Conservation (phyloP, 2,797 vertebrate species). For the Pseudomugil tenellus region DNA sequence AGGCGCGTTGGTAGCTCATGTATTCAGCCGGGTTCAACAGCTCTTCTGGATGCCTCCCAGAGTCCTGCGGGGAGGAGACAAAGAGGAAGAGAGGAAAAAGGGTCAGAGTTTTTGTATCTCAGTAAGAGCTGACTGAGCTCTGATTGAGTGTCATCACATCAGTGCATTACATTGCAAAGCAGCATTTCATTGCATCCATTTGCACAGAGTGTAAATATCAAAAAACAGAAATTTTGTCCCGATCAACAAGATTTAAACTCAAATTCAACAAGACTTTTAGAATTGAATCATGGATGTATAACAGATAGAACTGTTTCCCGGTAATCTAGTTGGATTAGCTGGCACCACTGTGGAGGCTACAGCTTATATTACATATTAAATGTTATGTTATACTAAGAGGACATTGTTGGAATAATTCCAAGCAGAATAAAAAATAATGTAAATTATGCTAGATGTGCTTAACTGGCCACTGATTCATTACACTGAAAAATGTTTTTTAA, state of each 20-base stretch:
- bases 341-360: neutral
- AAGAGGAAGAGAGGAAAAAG: conserved; percentile 47
- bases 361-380: neutral
- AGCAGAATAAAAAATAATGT: conserved; percentile 19
- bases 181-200: neutral
- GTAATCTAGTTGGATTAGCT: neutral
- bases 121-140: conserved; percentile 12
- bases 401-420: conserved; percentile 6
- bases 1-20: conserved; percentile 83
- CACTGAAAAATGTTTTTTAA: conserved; percentile 5
- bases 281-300: neutral
- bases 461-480: conserved; percentile 12
- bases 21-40: conserved; percentile 85
- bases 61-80: conserved; percentile 81
- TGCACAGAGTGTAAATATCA: conserved; percentile 16
- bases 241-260: neutral
- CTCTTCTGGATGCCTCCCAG: conserved; percentile 85
- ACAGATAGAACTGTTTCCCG: neutral
- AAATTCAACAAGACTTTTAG: neutral
- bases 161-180: conserved; percentile 12
- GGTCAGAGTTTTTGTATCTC: conserved; percentile 21
- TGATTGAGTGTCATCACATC: conserved; percentile 11
- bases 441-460: conserved; percentile 18
- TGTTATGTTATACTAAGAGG: conserved; percentile 15
- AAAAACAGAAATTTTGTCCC: neutral